Base-by-base conservation (phyloP, 2,113 vertebrate species). In the Stictonetta naevosa region DNA sequence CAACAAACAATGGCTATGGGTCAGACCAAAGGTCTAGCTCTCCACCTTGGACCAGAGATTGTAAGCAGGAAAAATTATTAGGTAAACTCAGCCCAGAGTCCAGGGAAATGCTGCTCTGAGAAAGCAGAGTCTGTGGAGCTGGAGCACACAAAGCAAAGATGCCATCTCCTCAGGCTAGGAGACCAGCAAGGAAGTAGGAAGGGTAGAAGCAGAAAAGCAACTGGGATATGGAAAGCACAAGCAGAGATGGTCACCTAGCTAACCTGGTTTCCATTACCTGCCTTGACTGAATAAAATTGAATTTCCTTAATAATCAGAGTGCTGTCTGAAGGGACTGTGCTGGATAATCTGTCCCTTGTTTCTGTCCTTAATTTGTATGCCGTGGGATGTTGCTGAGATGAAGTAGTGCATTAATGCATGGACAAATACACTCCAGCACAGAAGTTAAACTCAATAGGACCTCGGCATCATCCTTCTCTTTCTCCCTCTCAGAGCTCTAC, bases 21-120 rank as follows among this genome's bases (percentile, higher is more conserved):
- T 42, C 26, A 23, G 17, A 58, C 3, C 58, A 28, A 38, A 50
- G 28, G 34, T 60, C 44, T 46, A 31, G 38, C 25, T 67, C 34
- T 64, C 31, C 1, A 3, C 11, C 31, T 33, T 3, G 0, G 58
- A 16, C 16, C 64, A 8, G 0, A 0, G 19, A 29, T 19, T 8
- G 11, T 11, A 42, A 75, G 56, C 18, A 63, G 40, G 1, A 28
- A 26, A 83, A 63, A 59, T 18, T 18, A 28, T 83, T 4, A 10
- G 46, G 20, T 8, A 33, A 66, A 11, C 33, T 58, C 19, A 14
- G 16, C 34, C 38, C 38, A 15, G 13, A 9, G 36, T 8, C 56
- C 50, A 28, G 31, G 34, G 56, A 16, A 28, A 12, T 14, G 31
- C 68, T 6, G 0, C 15, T 33, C 38, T 36, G 67, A 60, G 69